Evolutionary conservation across 2,888 invertebrate genomes (phyloP), one percentile per base, ranked within the genome.

Genomic region (Zootermopsis nevadensis): DNA sequence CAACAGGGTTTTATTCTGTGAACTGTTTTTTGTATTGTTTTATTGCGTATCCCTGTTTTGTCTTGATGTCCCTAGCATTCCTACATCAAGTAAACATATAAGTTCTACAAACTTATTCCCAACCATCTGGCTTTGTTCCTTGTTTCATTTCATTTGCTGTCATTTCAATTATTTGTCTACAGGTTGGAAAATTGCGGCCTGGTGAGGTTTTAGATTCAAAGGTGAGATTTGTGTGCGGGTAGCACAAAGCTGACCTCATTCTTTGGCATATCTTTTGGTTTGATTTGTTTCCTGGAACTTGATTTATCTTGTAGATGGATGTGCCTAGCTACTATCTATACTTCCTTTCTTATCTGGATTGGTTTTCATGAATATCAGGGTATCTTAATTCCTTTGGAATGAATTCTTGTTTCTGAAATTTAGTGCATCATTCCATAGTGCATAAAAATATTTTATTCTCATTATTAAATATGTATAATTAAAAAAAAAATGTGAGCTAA

Each of bases 121-220:
- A 74, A 38, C 74, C 74, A n/a, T 74, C 74, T 74, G 82, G 76
- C 77, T 84, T 86, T 83, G 85, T 83, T 86, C 85, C 85, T 82
- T 84, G 80, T 85, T 84, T 85, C 83, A 86, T 85, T 85, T 85
- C 85, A 86, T 86, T 86, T 86, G 83, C 85, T 86, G 82, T 85
- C 84, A 84, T 85, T 86, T 69, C 83, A 84, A 84, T 87, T 87
- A 86, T 87, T 86, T 92, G 91, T 91, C 91, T 90, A 90, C 93
- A 93, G 93, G 93, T 91, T 91, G 93, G 93, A 91, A 93, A 92
- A 91, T 94, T 95, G 91, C 94, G 94, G 90, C 95, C 94, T 89
- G 95, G 94, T 91, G 94, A 95, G 92, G 93, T 95, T 89, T 91
- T 92, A 90, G 94, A 94, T 90, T 91, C 91, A 90, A 94, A 94